Evolutionary conservation across 2,888 invertebrate genomes (phyloP), one percentile per base, ranked within the genome.

Genomic region (Drosophila pseudotalamancana): DNA sequence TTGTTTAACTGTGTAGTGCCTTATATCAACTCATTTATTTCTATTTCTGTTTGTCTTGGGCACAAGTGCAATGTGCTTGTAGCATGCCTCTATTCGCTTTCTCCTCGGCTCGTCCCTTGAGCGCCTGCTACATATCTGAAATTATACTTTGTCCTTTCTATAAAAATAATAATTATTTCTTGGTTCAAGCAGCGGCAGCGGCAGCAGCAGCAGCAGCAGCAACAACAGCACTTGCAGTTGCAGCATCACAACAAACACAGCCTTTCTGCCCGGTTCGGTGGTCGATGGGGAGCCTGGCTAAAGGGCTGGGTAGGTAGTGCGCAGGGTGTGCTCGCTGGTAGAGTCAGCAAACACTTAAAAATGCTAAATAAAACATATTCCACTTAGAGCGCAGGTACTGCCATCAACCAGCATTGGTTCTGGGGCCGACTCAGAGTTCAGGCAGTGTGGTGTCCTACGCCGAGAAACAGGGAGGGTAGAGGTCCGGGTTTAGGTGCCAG

Each of bases 91-190:
- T n/a, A n/a, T n/a, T n/a, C n/a, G n/a, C 55, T 29, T 27, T 37
- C 48, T 14, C 32, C 72, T 16, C 21, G 4, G 9, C n/a, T 39
- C 45, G 49, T 64, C 56, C 65, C 65, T 60, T 74, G 46, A 60
- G 74, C 65, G 56, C 32, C 51, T 65, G 74, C 65, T 64, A 79
- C 86, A 82, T 82, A 81, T 81, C 81, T 81, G 81, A 85, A 81
- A 85, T 81, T 77, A 79, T 82, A 86, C 86, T 86, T 86, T 82
- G 86, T 86, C 77, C 86, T 86, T 82, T 82, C 87, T 83, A 83
- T 83, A 83, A 86, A 87, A 83, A 83, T 83, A 87, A 83, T 83
- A 86, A 83, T 83, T 83, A 83, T 83, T 83, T 73, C 72, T 83
- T 86, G 86, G 77, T 83, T 77, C 71, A 77, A 82, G 81, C 80